Evolutionary conservation across 2,797 vertebrate genomes (phyloP).

Genomic region (Melanotaenia maccullochi): DNA sequence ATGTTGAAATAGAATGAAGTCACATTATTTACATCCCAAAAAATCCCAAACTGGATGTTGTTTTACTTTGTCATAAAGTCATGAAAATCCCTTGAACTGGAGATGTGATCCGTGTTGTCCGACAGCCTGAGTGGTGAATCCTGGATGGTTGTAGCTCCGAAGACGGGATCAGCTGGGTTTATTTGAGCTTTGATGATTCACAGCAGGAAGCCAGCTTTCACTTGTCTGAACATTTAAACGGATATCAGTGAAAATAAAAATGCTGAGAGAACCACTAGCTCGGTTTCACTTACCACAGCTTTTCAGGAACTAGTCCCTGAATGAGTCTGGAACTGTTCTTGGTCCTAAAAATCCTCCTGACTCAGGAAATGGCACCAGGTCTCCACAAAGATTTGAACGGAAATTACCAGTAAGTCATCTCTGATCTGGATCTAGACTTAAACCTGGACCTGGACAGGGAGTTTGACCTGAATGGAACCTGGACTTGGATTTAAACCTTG

Average conservation of each 20-base stretch:
- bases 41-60: neutral
- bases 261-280: neutral
- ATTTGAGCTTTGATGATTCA: slow-evolving; percentile 22
- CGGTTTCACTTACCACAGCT: neutral
- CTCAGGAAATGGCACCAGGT: too few species aligned
- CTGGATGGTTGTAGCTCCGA: neutral
- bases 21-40: neutral
- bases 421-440: too few species aligned
- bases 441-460: too few species aligned
- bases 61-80: neutral
- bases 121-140: neutral
- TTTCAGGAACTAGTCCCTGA: too few species aligned
- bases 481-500: too few species aligned
- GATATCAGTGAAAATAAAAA: neutral
- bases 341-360: neutral
- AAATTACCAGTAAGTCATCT: too few species aligned
- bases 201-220: neutral
- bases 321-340: neutral
- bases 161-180: slow-evolving; percentile 1
- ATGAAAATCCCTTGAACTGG: too few species aligned
- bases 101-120: neutral
- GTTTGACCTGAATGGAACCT: too few species aligned
- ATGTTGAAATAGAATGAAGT: neutral
- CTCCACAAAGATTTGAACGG: too few species aligned
- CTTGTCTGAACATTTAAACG: neutral